These are phyloP conservation scores for Lucinisca nassula DNA, from an alignment of 2,888 invertebrate genomes.

Conservation along the genomic window DNA sequence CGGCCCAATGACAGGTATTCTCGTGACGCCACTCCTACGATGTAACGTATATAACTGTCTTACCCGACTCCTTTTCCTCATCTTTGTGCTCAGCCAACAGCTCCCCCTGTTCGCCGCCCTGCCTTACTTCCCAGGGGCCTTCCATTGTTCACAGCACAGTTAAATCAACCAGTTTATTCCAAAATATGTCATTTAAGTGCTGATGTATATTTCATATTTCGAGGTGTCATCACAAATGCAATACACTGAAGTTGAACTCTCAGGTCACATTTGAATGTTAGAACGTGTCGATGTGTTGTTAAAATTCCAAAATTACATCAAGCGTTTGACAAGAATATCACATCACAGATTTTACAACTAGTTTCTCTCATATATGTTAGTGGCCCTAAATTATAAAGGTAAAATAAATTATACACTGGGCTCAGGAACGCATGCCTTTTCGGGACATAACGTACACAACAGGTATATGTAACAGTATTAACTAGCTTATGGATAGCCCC, in stretches of 20 bases:
- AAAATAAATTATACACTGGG: no score
- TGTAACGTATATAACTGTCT: neutral
- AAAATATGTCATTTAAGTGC: neutral
- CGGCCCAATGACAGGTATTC: no score
- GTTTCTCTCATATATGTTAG: no score
- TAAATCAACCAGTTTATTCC: neutral
- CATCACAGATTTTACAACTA: no score
- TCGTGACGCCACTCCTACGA: no score
- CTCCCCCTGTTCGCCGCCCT: slow-evolving; percentile 59
- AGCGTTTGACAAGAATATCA: no score
- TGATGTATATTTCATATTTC: neutral
- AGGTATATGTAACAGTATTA: no score
- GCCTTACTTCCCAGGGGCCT: slow-evolving; percentile 63
- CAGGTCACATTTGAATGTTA: neutral
- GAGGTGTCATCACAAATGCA: neutral
- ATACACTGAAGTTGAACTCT: neutral
- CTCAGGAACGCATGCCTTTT: no score
- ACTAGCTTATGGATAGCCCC: no score
- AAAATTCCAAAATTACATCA: neutral
- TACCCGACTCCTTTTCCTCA: slow-evolving; percentile 50
- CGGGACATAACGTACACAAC: no score
- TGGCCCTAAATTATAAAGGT: no score
- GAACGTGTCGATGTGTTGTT: no score
- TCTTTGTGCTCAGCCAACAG: slow-evolving; percentile 57
- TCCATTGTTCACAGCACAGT: slow-evolving; percentile 51